phyloP scores from a whole-genome alignment of 2,888 invertebrate genomes.

The Stictocephala bisonia region DNA sequence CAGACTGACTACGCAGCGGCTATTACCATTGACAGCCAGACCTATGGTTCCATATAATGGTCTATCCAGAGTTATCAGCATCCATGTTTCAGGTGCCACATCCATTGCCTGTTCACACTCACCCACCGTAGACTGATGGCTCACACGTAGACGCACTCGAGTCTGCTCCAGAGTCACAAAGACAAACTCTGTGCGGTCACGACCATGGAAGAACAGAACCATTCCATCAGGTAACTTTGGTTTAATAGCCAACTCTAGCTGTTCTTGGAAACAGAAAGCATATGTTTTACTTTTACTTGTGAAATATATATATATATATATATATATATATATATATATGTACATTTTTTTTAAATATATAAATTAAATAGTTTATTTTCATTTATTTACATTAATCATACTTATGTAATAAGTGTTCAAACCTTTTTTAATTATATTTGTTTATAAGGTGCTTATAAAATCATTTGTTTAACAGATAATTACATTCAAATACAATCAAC shows the following conservation, averaged over 20 bases:
- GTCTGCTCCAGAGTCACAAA: constrained; percentile 48
- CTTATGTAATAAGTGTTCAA: too few species aligned
- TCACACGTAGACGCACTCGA: constrained; percentile 43
- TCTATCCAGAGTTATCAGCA: constrained; percentile 39
- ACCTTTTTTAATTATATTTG: too few species aligned
- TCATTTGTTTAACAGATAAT: too few species aligned
- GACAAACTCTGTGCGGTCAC: constrained; percentile 29
- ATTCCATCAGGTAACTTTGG: constrained; percentile 48
- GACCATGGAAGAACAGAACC: constrained; percentile 47
- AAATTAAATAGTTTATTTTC: too few species aligned
- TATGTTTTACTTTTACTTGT: too few species aligned
- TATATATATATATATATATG: too few species aligned
- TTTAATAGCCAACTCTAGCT: constrained; percentile 51
- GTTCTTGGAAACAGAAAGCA: too few species aligned
- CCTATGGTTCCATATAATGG: constrained; percentile 25
- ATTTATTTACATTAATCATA: too few species aligned
- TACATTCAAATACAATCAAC: too few species aligned
- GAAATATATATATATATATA: too few species aligned
- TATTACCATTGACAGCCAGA: constrained; percentile 49
- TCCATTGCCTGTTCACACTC: constrained; percentile 12
- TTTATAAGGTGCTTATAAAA: too few species aligned
- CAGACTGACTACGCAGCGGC: neutral
- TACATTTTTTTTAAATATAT: too few species aligned
- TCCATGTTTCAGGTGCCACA: neutral
- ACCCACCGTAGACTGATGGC: constrained; percentile 2